A percentile compares a stretch with the other conserved stretches of the same genome.
Evolutionary conservation across 2,797 vertebrate genomes (phyloP).

Genomic region (Pangasius krempfi): DNA sequence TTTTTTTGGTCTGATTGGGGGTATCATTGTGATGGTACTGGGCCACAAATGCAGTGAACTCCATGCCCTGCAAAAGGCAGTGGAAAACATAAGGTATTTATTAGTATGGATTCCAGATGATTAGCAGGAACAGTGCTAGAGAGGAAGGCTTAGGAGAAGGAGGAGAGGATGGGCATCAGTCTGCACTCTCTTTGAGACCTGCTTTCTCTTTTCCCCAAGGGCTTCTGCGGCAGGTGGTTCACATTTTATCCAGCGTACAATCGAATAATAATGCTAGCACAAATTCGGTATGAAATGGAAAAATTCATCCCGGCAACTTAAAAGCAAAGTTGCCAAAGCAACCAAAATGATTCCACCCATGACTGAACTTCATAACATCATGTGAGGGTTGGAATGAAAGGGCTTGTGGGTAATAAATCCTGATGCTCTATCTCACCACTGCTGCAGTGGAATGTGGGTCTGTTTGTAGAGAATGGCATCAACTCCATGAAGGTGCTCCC

Average conservation of each 20-base stretch:
- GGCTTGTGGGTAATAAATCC: constrained; percentile 49
- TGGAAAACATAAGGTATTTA: constrained; percentile 77
- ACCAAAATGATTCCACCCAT: constrained; percentile 64
- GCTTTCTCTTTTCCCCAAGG: constrained; percentile 69
- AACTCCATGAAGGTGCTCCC: neutral
- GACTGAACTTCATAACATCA: constrained; percentile 57
- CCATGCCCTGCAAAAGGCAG: constrained; percentile 58
- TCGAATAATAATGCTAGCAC: constrained; percentile 63
- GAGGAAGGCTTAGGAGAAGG: constrained; percentile 64
- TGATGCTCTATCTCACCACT: constrained; percentile 43
- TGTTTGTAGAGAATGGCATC: constrained; percentile 12
- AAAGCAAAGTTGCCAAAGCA: constrained; percentile 74
- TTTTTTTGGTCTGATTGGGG: constrained; percentile 66
- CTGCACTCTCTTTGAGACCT: constrained; percentile 60
- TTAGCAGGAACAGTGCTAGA: constrained; percentile 70
- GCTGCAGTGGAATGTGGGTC: constrained; percentile 48
- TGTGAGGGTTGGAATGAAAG: constrained; percentile 50
- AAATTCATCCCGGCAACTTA: constrained; percentile 69
- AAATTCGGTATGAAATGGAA: constrained; percentile 72
- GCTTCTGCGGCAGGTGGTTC: constrained; percentile 77
- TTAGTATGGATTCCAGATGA: constrained; percentile 79
- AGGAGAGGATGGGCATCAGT: constrained; percentile 66
- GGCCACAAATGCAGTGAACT: constrained; percentile 65
- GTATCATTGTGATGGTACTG: constrained; percentile 65
- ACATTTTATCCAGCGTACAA: constrained; percentile 71